Conservation (phyloP, 64 coral and sea anemone genomes). For the Montipora efflorescens region DNA sequence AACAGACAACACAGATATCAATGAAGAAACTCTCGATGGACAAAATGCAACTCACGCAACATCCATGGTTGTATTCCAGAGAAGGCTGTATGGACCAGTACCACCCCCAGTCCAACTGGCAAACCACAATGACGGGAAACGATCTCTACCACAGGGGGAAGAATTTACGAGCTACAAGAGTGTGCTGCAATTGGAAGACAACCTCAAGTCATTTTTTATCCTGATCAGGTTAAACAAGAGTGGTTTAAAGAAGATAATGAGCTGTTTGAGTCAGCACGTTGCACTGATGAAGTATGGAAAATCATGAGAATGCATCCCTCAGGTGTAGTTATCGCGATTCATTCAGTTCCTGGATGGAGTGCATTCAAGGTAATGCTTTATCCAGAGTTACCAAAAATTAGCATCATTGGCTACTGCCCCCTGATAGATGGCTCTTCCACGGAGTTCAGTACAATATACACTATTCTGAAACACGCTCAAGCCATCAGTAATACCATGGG, state of each 20-base stretch:
- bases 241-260: slow-evolving; percentile 33
- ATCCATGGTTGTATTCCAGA: slow-evolving; percentile 34
- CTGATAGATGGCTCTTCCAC: too few relatives aligned
- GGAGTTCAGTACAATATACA: too few relatives aligned
- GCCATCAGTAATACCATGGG: too few relatives aligned
- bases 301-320: slow-evolving; percentile 25
- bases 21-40: slow-evolving; percentile 10
- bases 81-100: slow-evolving; percentile 37
- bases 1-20: slow-evolving; percentile 5
- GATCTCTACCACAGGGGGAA: not conserved
- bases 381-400: too few relatives aligned
- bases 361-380: too few relatives aligned
- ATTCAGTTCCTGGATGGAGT: too few relatives aligned
- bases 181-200: slow-evolving; percentile 4
- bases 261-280: slow-evolving; percentile 20
- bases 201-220: slow-evolving; percentile 11
- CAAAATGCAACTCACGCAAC: slow-evolving; percentile 6
- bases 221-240: slow-evolving; percentile 19
- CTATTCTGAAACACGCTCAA: too few relatives aligned
- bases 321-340: not conserved
- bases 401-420: too few relatives aligned
- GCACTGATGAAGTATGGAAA: not conserved
- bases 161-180: slow-evolving; percentile 2
- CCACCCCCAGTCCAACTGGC: slow-evolving; percentile 23
- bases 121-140: slow-evolving; percentile 1